Base-by-base conservation (phyloP, 2,113 vertebrate species). In the Aptenodytes forsteri region DNA sequence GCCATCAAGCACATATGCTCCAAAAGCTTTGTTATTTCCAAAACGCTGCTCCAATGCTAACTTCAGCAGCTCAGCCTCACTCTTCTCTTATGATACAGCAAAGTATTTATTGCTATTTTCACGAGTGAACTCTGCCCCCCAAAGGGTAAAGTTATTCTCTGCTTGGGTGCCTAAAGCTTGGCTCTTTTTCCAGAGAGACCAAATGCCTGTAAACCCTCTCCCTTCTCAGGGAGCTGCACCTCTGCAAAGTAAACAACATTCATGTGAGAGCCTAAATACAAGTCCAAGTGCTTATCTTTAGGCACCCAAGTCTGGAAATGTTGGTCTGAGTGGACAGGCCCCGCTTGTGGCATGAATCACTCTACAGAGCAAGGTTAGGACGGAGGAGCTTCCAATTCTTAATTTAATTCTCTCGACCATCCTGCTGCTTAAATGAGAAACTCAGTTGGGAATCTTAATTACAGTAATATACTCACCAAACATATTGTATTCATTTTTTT, bases 401-500 rank as follows among this genome's bases (percentile, higher is more conserved):
- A 88, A 93, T 94, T 88, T 73, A 93, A 96, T 95, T 97, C n/a
- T 69, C 78, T 88, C 3, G 5, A 55, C 75, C 42, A 83, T 89
- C 79, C 59, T 90, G 26, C 85, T 93, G 83, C 66, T 92, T 90
- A 91, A 97, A 83, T 75, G 72, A 96, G 93, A 92, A 93, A 66
- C 42, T 64, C 87, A 96, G 3, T 59, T 42, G 77, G 94, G 77
- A 96, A 67, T 83, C 93, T 93, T 94, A 83, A 93, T 92, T 96
- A 92, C 85, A 86, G 85, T 83, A 93, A 92, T 92, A 91, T 52
- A 86, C 79, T 93, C 85, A 84, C 72, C 47, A 93, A 94, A 89
- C 58, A 86, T 90, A 88, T 49, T 91, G 81, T 56, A 71, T 88
- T 88, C 30, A 90, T 91, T 92, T 92, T 70, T 83, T 92, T 80